Evolutionary conservation across 30 jellyfish, hydroid and myxozoan species (phyloP).

Genomic region (Turritopsis dohrnii): DNA sequence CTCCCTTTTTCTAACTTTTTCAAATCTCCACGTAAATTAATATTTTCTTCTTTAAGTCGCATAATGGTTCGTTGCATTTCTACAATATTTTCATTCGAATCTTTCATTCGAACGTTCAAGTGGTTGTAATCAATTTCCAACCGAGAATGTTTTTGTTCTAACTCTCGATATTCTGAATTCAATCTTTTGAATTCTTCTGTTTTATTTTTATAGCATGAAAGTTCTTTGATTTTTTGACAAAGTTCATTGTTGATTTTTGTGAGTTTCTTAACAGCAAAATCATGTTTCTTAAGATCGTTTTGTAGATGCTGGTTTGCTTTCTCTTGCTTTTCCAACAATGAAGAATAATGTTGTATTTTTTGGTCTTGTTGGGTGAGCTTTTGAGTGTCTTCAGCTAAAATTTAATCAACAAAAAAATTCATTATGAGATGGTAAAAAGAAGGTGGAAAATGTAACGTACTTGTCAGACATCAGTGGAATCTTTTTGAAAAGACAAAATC

Average conservation of each 20-base stretch:
- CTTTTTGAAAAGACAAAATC: too few species aligned
- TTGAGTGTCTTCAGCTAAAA: constrained; percentile 36
- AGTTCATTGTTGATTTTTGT: constrained; percentile 7
- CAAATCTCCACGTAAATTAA: background rate
- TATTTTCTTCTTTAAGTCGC: background rate
- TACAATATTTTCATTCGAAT: background rate
- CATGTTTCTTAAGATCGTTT: constrained; percentile 12
- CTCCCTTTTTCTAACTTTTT: background rate
- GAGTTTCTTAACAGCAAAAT: constrained; percentile 4
- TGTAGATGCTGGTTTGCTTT: background rate
- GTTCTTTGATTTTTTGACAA: background rate
- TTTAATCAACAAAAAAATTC: background rate
- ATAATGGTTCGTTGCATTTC: background rate
- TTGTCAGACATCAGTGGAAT: background rate
- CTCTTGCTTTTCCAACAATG: background rate
- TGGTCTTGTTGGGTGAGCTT: constrained; percentile 26
- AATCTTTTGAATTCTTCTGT: constrained; percentile 1
- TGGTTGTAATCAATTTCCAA: background rate
- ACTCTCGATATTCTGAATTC: background rate
- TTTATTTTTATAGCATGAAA: background rate
- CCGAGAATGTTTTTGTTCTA: background rate
- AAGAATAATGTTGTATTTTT: constrained; percentile 10
- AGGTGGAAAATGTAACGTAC: background rate
- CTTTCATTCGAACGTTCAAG: background rate
- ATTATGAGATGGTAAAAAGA: too few species aligned